A percentile compares a stretch with the other conserved stretches of the same genome.
Evolutionary conservation across 2,888 invertebrate species (phyloP).

Genomic region (Chaetoderma sp.): DNA sequence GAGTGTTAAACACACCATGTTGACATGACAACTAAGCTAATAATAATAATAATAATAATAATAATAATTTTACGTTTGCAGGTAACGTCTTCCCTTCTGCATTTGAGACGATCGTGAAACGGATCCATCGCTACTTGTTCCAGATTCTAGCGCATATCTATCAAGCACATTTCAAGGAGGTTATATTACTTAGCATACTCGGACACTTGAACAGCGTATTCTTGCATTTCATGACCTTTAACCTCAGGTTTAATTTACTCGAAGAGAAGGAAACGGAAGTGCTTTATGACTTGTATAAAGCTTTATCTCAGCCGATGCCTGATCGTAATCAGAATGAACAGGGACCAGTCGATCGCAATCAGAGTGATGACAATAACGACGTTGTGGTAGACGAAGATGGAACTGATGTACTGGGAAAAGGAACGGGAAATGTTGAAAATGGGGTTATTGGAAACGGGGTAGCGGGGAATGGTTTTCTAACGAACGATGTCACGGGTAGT

Average conservation of each 20-base stretch:
- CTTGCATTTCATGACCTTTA: constrained; percentile 91
- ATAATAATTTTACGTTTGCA: too few species aligned
- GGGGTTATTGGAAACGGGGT: too few species aligned
- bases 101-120: constrained; percentile 94
- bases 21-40: too few species aligned
- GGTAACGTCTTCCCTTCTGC: constrained; percentile 94
- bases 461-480: too few species aligned
- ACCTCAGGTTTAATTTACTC: constrained; percentile 88
- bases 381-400: too few species aligned
- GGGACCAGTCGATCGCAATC: background rate
- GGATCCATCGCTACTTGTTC: constrained; percentile 95
- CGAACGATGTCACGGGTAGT: too few species aligned
- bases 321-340: constrained; percentile 56
- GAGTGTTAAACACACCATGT: too few species aligned
- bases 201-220: constrained; percentile 97
- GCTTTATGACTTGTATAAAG: constrained; percentile 80
- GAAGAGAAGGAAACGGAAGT: constrained; percentile 97
- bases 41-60: too few species aligned
- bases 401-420: too few species aligned
- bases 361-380: too few species aligned
- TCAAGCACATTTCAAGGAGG: constrained; percentile 96
- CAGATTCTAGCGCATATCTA: constrained; percentile 98
- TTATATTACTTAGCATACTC: constrained; percentile 92
- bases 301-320: constrained; percentile 54
- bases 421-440: too few species aligned